Evolutionary conservation across 2,888 invertebrate species (phyloP).

Genomic region (Hypomecis atomaria): DNA sequence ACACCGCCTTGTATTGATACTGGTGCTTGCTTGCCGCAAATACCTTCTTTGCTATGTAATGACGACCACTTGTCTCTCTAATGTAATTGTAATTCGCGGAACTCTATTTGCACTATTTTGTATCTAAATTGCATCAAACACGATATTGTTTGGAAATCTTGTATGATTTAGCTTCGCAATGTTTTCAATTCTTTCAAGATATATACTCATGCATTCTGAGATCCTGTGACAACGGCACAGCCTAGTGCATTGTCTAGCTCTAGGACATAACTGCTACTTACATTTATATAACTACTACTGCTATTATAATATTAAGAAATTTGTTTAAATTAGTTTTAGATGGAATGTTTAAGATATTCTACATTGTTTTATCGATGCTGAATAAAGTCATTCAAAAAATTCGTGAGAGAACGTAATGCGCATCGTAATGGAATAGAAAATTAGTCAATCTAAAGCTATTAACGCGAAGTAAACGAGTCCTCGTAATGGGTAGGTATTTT

Average conservation of each 20-base stretch:
- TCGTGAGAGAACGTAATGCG: neutral
- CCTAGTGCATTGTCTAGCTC: no score
- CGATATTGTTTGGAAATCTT: conserved; percentile 17
- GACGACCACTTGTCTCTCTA: conserved; percentile 21
- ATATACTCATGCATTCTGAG: neutral
- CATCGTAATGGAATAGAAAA: conserved; percentile 7
- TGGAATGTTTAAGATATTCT: no score
- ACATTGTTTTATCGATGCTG: no score
- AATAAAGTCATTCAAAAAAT: no score
- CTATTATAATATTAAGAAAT: no score
- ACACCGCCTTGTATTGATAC: conserved; percentile 72
- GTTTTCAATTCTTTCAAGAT: neutral
- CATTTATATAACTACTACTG: no score
- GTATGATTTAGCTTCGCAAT: conserved; percentile 1
- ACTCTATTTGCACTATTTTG: conserved; percentile 28
- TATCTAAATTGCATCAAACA: conserved; percentile 15
- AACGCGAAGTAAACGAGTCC: conserved; percentile 7
- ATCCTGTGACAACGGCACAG: no score
- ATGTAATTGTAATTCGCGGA: conserved; percentile 33
- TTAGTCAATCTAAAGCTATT: conserved; percentile 5
- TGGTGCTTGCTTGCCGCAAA: conserved; percentile 45
- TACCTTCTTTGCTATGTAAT: conserved; percentile 24
- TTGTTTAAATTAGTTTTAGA: no score
- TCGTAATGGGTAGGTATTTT: neutral
- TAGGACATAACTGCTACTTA: no score